Evolutionary conservation across 2,888 invertebrate genomes (phyloP).

Genomic region (Mythimna loreyi): DNA sequence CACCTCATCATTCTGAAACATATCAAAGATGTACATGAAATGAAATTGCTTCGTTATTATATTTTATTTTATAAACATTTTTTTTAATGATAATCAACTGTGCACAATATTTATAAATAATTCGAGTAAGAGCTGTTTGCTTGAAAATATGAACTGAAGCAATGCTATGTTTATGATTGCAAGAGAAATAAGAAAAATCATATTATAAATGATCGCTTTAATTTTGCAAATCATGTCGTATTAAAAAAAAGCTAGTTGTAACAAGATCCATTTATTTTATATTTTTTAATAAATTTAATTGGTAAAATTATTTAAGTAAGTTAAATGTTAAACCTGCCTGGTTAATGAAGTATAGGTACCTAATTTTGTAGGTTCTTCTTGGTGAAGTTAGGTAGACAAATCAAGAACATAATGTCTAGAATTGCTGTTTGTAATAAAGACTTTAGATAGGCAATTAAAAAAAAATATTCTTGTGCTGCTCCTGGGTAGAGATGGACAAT

Average conservation of each 20-base stretch:
- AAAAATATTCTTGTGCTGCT: constrained; percentile 44
- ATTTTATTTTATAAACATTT: constrained; percentile 26
- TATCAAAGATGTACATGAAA: constrained; percentile 53
- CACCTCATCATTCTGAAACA: constrained; percentile 51
- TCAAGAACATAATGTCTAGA: constrained; percentile 38
- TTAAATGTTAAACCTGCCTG: constrained; percentile 15
- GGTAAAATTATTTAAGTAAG: constrained; percentile 19
- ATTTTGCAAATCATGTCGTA: neutral
- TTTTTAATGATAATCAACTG: constrained; percentile 29
- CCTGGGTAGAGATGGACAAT: neutral
- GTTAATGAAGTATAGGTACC: constrained; percentile 6
- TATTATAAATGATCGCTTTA: constrained; percentile 5
- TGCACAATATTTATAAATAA: constrained; percentile 27
- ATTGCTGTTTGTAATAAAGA: constrained; percentile 55
- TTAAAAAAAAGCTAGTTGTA: neutral
- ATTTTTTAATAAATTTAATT: neutral
- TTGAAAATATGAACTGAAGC: neutral
- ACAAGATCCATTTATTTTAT: neutral
- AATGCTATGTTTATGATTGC: constrained; percentile 4
- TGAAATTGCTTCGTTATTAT: constrained; percentile 22
- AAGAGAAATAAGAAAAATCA: neutral
- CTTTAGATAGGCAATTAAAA: constrained; percentile 62
- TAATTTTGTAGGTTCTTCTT: constrained; percentile 17
- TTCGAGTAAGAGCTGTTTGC: constrained; percentile 1
- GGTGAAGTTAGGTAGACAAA: constrained; percentile 52